Evolutionary conservation across 2,888 invertebrate species (phyloP).

Genomic region (Agrypnus murinus): DNA sequence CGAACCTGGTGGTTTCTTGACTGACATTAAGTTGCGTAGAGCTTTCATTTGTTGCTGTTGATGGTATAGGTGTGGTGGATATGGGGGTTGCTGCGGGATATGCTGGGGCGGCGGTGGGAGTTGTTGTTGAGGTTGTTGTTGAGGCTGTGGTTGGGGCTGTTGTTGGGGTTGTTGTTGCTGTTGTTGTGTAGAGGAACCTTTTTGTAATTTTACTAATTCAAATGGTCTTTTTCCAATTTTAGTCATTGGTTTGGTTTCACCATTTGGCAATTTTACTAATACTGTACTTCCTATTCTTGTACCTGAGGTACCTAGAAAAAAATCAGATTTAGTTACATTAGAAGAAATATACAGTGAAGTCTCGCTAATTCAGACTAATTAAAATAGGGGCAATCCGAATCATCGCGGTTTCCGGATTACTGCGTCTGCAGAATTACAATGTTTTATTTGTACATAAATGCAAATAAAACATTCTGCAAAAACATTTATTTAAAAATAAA

Average conservation of each 20-base stretch:
- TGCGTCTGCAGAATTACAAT: too few relatives aligned
- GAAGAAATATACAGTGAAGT: too few relatives aligned
- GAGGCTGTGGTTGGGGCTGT: background rate
- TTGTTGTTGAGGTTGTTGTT: slow-evolving; percentile 46
- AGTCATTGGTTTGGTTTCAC: slow-evolving; percentile 70
- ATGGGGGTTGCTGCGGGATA: slow-evolving; percentile 58
- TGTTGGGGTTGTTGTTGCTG: slow-evolving; percentile 1
- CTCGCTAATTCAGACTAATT: too few relatives aligned
- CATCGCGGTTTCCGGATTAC: too few relatives aligned
- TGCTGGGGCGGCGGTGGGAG: slow-evolving; percentile 53
- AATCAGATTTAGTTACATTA: too few relatives aligned
- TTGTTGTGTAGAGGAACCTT: slow-evolving; percentile 65
- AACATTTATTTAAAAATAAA: too few relatives aligned
- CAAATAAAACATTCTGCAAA: too few relatives aligned
- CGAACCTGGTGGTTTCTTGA: slow-evolving; percentile 53
- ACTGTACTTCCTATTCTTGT: slow-evolving; percentile 70
- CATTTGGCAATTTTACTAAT: slow-evolving; percentile 70
- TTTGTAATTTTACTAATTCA: slow-evolving; percentile 68
- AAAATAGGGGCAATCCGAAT: too few relatives aligned
- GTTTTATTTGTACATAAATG: too few relatives aligned
- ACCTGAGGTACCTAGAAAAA: slow-evolving; percentile 63
- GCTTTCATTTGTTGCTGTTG: slow-evolving; percentile 50
- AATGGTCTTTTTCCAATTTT: slow-evolving; percentile 67
- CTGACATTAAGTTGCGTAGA: slow-evolving; percentile 50
- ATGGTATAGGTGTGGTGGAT: slow-evolving; percentile 47